These are phyloP conservation scores for Staurois parvus DNA, from an alignment of 2,797 vertebrate species.

Conservation along the genomic window DNA sequence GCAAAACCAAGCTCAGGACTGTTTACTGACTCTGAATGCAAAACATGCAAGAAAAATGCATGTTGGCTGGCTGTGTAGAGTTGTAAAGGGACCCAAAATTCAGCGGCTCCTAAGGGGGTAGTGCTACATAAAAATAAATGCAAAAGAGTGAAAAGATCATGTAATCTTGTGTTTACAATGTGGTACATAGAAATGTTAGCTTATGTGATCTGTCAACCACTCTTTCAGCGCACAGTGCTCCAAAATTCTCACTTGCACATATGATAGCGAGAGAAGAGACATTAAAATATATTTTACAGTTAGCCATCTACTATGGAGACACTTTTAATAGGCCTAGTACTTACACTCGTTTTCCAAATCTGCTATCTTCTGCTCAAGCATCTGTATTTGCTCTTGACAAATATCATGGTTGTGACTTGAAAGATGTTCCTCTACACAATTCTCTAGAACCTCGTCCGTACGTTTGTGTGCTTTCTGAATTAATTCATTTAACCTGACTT, in stretches of 20 bases:
- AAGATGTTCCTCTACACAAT: not conserved
- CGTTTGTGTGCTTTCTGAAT: not conserved
- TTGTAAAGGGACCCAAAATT: no score
- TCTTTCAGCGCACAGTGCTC: no score
- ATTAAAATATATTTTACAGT: not conserved
- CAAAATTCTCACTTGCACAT: not conserved
- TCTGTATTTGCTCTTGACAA: slow-evolving; percentile 33
- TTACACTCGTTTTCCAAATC: slow-evolving; percentile 26
- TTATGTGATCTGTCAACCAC: no score
- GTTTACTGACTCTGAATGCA: no score
- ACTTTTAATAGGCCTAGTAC: not conserved
- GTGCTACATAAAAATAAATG: no score
- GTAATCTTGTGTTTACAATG: no score
- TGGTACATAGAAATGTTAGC: no score
- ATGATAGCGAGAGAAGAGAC: not conserved
- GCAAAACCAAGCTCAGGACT: no score
- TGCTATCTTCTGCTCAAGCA: slow-evolving; percentile 48
- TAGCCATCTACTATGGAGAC: not conserved
- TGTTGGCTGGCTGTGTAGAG: no score
- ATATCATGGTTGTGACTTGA: slow-evolving; percentile 7
- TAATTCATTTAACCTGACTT: not conserved
- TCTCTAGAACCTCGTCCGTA: not conserved
- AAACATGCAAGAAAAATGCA: no score
- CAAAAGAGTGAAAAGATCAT: no score
- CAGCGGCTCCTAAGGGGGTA: no score